Percentiles rank a stretch among this genome's conserved stretches.
Evolutionary conservation across 1,140 invertebrate genomes (phyloP).

Genomic region (Microplitis demolitor): DNA sequence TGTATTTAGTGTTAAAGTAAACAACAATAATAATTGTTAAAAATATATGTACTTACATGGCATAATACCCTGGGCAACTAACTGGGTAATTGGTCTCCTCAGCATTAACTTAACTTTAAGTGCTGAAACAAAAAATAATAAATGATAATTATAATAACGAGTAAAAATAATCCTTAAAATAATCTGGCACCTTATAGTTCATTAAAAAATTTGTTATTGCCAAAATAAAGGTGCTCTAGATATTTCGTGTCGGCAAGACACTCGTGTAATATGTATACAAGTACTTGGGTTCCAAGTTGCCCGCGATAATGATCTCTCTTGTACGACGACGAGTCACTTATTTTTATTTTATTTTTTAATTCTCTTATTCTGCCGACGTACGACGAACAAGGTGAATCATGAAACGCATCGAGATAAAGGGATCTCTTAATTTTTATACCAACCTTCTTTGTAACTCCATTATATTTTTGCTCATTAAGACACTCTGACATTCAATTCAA

Average conservation of each 20-base stretch:
- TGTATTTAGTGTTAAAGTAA: too few species aligned
- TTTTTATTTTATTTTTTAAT: constrained; percentile 2
- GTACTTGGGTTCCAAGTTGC: constrained; percentile 14
- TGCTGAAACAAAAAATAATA: constrained; percentile 73
- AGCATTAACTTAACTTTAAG: constrained; percentile 96
- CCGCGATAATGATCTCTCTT: constrained; percentile 26
- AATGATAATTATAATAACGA: constrained; percentile 40
- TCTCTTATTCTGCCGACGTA: neutral
- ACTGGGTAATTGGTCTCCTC: constrained; percentile 89
- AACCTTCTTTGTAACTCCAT: neutral
- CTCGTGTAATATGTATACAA: neutral
- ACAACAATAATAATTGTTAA: neutral
- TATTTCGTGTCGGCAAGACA: neutral
- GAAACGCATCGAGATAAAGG: constrained; percentile 27
- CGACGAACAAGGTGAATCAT: neutral
- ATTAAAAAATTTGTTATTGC: constrained; percentile 11
- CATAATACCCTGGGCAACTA: constrained; percentile 97
- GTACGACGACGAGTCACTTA: constrained; percentile 12
- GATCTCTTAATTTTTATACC: constrained; percentile 29
- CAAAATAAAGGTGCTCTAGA: neutral
- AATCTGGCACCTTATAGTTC: neutral
- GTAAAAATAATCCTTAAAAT: neutral
- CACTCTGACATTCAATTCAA: neutral
- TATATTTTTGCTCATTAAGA: neutral
- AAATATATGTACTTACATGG: constrained; percentile 82